Evolutionary conservation across 2,888 invertebrate species (phyloP).

Genomic region (Clistopyga incitator): DNA sequence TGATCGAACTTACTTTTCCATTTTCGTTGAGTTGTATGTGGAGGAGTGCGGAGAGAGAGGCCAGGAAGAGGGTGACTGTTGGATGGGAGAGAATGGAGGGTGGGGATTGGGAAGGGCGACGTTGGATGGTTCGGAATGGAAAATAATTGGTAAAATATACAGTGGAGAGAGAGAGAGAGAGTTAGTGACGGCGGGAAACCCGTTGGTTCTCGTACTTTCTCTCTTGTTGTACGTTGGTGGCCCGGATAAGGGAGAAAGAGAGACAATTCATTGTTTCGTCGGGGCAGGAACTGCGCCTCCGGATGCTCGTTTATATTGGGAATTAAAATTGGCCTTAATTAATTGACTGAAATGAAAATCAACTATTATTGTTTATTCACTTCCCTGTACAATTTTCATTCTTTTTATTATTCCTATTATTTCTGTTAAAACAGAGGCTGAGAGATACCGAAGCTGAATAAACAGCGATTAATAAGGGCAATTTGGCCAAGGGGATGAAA

Average conservation of each 20-base stretch:
- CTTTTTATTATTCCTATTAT: no score
- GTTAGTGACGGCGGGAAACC: constrained; percentile 36
- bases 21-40: constrained; percentile 56
- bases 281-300: constrained; percentile 21
- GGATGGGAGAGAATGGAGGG: constrained; percentile 39
- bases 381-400: neutral
- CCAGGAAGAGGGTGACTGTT: constrained; percentile 11
- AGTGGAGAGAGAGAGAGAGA: constrained; percentile 57
- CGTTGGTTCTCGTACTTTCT: constrained; percentile 2
- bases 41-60: neutral
- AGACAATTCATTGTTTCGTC: constrained; percentile 47
- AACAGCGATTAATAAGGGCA: constrained; percentile 41
- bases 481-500: constrained; percentile 32
- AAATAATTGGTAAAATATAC: constrained; percentile 68
- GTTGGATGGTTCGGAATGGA: constrained; percentile 56
- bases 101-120: constrained; percentile 42
- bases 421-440: neutral
- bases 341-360: constrained; percentile 31
- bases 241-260: constrained; percentile 21
- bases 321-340: constrained; percentile 55
- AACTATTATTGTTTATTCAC: constrained; percentile 29
- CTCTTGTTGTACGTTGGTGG: neutral
- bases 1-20: constrained; percentile 68
- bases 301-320: constrained; percentile 49
- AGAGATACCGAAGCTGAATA: constrained; percentile 4